Conservation (phyloP, 2,888 invertebrate genomes). For the Teinopalpus imperialis region DNA sequence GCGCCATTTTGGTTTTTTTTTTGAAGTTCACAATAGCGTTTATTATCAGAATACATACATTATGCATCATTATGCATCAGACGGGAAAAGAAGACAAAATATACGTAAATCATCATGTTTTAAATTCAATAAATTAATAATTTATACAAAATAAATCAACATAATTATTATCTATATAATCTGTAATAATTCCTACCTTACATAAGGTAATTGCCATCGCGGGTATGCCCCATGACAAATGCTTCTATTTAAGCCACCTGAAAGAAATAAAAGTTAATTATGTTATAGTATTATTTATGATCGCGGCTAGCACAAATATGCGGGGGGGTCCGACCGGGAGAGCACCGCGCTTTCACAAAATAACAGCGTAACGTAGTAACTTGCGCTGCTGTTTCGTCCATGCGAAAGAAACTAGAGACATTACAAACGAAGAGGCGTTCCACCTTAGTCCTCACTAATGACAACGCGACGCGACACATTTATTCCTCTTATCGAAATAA, state of each 20-base stretch:
- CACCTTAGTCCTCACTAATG: no score
- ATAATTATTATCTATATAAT: constrained; percentile 6
- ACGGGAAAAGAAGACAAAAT: constrained; percentile 79
- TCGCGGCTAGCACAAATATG: no score
- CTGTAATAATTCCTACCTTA: constrained; percentile 4
- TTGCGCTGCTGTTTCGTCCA: no score
- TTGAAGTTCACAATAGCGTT: constrained; percentile 19
- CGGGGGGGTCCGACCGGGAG: no score
- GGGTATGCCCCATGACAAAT: constrained; percentile 4
- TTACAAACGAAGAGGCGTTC: no score
- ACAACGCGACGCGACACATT: no score
- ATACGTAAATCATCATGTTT: constrained; percentile 47
- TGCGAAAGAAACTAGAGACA: no score
- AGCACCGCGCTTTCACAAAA: no score
- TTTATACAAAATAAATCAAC: constrained; percentile 8
- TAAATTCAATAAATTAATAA: constrained; percentile 4
- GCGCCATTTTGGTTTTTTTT: neutral
- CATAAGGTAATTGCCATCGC: constrained; percentile 10
- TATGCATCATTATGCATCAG: constrained; percentile 62
- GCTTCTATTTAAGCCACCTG: constrained; percentile 10
- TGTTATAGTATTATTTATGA: neutral
- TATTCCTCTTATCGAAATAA: no score
- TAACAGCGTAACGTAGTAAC: no score
- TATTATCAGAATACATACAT: constrained; percentile 29
- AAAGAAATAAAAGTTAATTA: constrained; percentile 12